Percentiles rank a stretch among this genome's conserved stretches.
Evolutionary conservation across 35 echinoderm and acorn worm species (phyloP).

Genomic region (Diadema setosum): DNA sequence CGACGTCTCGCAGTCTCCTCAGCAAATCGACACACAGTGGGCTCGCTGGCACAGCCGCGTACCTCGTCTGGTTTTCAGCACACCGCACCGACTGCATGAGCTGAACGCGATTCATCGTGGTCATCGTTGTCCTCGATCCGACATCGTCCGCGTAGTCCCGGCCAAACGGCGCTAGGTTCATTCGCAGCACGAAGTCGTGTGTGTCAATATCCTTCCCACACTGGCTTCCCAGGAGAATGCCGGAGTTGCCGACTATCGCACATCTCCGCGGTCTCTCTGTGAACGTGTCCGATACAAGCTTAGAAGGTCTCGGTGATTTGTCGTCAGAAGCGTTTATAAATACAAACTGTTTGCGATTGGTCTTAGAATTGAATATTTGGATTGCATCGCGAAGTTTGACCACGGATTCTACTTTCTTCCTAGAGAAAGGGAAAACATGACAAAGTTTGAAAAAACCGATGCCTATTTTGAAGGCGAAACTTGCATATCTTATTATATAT

Average conservation of each 20-base stretch:
- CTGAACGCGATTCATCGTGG: not conserved
- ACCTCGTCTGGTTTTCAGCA: not conserved
- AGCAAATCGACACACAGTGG: not conserved
- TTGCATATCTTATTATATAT: too few species aligned
- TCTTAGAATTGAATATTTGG: not conserved
- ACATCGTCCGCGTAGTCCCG: not conserved
- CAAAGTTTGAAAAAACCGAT: too few species aligned
- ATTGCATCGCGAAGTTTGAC: not conserved
- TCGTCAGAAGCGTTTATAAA: not conserved
- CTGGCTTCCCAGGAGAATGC: slow-evolving; percentile 2
- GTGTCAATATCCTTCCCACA: slow-evolving; percentile 28
- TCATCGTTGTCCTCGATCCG: not conserved
- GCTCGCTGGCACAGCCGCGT: not conserved
- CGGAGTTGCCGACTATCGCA: slow-evolving; percentile 39
- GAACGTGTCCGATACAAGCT: not conserved
- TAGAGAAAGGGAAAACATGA: not conserved
- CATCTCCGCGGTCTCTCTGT: not conserved
- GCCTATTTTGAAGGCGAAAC: too few species aligned
- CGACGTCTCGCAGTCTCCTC: not conserved
- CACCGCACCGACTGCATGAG: not conserved
- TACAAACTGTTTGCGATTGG: not conserved
- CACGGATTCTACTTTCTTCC: not conserved
- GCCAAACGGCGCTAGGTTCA: slow-evolving; percentile 26
- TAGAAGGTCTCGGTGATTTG: too few species aligned
- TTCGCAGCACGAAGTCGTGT: slow-evolving; percentile 39